These are phyloP conservation scores for Drosophila affinis DNA, from an alignment of 2,888 invertebrate species.

Conservation along the genomic window DNA sequence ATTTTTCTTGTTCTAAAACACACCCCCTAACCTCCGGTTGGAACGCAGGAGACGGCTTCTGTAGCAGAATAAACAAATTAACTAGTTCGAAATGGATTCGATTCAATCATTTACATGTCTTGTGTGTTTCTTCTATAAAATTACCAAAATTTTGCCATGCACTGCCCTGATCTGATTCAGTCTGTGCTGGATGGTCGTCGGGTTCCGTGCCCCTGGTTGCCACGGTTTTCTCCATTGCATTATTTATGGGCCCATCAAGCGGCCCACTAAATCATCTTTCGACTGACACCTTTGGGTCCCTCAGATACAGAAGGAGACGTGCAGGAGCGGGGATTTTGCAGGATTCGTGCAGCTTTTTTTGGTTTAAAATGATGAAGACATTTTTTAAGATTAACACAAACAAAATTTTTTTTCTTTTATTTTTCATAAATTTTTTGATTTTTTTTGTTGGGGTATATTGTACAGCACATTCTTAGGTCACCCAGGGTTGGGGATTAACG, in stretches of 20 bases:
- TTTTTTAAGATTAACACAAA: too few relatives aligned
- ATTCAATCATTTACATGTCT: constrained; percentile 1
- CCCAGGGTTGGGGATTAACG: constrained; percentile 81
- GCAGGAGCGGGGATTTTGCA: background rate
- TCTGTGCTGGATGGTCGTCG: constrained; percentile 46
- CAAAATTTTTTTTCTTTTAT: too few relatives aligned
- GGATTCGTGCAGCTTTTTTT: too few relatives aligned
- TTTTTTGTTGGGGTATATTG: background rate
- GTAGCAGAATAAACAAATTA: constrained; percentile 49
- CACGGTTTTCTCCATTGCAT: constrained; percentile 52
- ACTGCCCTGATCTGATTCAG: too few relatives aligned
- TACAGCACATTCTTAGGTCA: background rate
- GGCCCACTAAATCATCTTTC: constrained; percentile 67
- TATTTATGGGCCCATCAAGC: constrained; percentile 72
- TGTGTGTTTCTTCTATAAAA: background rate
- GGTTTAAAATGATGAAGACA: too few relatives aligned
- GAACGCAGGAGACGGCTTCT: constrained; percentile 27
- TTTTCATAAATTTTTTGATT: background rate
- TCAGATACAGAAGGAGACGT: background rate
- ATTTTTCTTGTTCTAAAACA: constrained; percentile 41
- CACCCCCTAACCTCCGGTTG: constrained; percentile 3
- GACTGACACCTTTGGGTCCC: constrained; percentile 1
- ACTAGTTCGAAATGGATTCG: constrained; percentile 39
- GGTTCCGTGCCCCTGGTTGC: background rate
- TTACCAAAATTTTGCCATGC: too few relatives aligned